Percentiles rank a stretch among this genome's conserved stretches.
These are phyloP conservation scores for Macaca nemestrina DNA, from an alignment of 2,113 vertebrate species.

Conservation along the genomic window DNA sequence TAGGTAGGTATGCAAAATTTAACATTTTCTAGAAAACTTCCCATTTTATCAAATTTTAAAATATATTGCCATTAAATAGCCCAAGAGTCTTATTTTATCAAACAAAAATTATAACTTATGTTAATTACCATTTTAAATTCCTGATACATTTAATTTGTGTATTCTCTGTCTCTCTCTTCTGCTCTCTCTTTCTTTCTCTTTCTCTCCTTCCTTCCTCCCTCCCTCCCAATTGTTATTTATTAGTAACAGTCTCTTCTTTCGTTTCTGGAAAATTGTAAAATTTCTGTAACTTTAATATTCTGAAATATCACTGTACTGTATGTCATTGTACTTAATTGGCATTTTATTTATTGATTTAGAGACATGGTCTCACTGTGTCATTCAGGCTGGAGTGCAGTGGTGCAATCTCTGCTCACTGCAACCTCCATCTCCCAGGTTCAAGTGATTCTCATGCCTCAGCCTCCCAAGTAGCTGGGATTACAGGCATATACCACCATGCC, in stretches of 20 bases:
- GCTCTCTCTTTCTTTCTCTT: neutral
- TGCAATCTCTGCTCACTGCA: too few relatives aligned
- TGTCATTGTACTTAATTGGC: neutral
- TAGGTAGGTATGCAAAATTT: neutral
- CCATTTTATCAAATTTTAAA: constrained; percentile 33
- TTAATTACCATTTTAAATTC: neutral
- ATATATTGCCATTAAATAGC: neutral
- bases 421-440: too few relatives aligned
- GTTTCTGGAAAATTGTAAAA: neutral
- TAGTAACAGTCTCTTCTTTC: neutral
- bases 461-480: too few relatives aligned
- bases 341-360: neutral
- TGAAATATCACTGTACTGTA: neutral
- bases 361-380: too few relatives aligned
- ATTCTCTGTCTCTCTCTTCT: neutral
- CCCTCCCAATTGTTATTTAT: neutral
- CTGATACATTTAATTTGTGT: neutral
- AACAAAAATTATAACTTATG: neutral
- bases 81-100: neutral
- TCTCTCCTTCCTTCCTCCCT: neutral
- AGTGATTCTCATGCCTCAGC: too few relatives aligned
- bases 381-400: too few relatives aligned
- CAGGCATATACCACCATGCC: too few relatives aligned
- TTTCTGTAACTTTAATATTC: neutral
- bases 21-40: neutral